Evolutionary conservation across 53 echinoderm and acorn worm genomes (phyloP).

Genomic region (Antedon mediterranea): DNA sequence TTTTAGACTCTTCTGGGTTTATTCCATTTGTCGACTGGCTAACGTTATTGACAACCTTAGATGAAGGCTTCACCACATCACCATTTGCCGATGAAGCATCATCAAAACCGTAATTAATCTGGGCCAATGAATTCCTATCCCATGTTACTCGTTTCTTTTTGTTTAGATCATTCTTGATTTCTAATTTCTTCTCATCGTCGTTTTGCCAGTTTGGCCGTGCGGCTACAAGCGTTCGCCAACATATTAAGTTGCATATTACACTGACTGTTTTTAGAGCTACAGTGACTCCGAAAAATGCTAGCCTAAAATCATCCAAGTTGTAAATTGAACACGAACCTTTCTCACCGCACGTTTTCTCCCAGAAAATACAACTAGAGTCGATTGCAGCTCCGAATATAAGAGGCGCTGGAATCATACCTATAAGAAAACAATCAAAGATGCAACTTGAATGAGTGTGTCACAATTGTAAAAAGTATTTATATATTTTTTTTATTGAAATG

Average conservation of each 20-base stretch:
- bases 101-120: background rate
- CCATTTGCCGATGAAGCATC: background rate
- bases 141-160: background rate
- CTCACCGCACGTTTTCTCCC: background rate
- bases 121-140: background rate
- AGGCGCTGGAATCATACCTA: background rate
- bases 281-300: background rate
- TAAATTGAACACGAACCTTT: background rate
- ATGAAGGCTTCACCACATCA: background rate
- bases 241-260: background rate
- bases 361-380: background rate
- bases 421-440: background rate
- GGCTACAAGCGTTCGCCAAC: background rate
- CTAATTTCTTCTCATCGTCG: background rate
- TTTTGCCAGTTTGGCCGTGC: background rate
- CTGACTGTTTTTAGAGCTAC: background rate
- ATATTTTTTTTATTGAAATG: too few species aligned
- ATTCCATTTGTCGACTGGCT: background rate
- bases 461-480: too few species aligned
- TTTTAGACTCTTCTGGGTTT: background rate
- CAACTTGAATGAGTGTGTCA: too few species aligned
- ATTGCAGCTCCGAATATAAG: background rate
- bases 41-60: background rate
- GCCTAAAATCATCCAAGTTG: background rate
- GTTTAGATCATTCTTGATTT: background rate